A percentile compares a stretch with the other conserved stretches of the same genome.
Evolutionary conservation across 1,140 invertebrate species (phyloP).

Genomic region (Leptinotarsa lineolata): DNA sequence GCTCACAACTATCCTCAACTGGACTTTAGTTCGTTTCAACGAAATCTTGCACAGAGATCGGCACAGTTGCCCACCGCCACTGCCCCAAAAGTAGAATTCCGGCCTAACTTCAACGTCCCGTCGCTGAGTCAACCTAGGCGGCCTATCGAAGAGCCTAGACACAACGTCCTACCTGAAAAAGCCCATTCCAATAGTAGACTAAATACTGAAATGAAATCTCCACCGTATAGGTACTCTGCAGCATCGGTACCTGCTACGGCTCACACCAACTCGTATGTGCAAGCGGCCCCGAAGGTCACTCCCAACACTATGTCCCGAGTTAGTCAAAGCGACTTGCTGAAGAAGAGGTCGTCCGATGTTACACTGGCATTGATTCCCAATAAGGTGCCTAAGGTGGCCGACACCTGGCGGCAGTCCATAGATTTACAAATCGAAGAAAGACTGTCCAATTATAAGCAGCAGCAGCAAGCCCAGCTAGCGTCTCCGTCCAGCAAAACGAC

Average conservation of each 20-base stretch:
- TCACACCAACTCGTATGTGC: slow-evolving; percentile 33
- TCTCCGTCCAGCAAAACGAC: slow-evolving; percentile 27
- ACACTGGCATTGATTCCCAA: slow-evolving; percentile 49
- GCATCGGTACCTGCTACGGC: slow-evolving; percentile 23
- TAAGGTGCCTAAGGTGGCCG: slow-evolving; percentile 58
- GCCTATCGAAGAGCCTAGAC: slow-evolving; percentile 20
- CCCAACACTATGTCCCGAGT: neutral
- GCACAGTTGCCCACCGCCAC: slow-evolving; percentile 55
- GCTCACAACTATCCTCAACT: slow-evolving; percentile 43
- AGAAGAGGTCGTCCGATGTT: slow-evolving; percentile 55
- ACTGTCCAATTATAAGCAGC: slow-evolving; percentile 52
- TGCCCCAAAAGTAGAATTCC: slow-evolving; percentile 72
- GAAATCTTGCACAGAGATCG: slow-evolving; percentile 53
- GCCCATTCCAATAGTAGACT: slow-evolving; percentile 19
- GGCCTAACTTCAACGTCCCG: slow-evolving; percentile 65
- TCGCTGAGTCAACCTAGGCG: slow-evolving; percentile 35
- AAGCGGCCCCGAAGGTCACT: slow-evolving; percentile 14
- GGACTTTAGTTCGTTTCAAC: slow-evolving; percentile 46
- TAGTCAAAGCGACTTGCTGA: slow-evolving; percentile 29
- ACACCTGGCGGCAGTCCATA: slow-evolving; percentile 60
- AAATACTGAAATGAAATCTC: neutral
- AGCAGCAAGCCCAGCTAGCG: slow-evolving; percentile 34
- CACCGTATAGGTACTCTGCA: slow-evolving; percentile 12
- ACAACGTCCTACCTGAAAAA: slow-evolving; percentile 21
- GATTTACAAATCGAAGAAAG: slow-evolving; percentile 64